Evolutionary conservation across 2,888 invertebrate genomes (phyloP), one percentile per base, ranked within the genome.

Genomic region (Drosophila rubida): DNA sequence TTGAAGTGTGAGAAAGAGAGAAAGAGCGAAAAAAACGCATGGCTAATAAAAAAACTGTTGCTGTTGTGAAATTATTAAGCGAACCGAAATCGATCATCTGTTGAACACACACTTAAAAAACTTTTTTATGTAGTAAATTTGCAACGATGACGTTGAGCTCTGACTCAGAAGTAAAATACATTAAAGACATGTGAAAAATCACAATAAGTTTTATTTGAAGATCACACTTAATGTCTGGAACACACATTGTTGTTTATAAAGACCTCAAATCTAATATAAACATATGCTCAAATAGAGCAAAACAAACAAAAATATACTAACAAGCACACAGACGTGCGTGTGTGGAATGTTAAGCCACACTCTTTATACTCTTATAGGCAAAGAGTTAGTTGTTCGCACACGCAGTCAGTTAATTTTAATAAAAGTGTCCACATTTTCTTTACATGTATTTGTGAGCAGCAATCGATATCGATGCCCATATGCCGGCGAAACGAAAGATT

Each of bases 371-470:
- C 13, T 1, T 25, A 25, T 37, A 57, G 7, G 4, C 8, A 9
- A 59, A 74, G 64, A 74, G 59, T 41, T 19, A 27, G 57, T 51
- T 27, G 14, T 0, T 32, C 41, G 16, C n/a, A 13, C 13, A 35
- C 4, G 58, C 11, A 14, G 44, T 32, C 32, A 30, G 48, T 35
- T 22, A 30, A 50, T 71, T 64, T 55, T 59, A 72, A 72, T 60
- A 9, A 58, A 55, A 70, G 46, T 57, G 72, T 72, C 39, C 62
- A 45, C 59, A 59, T 57, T 75, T 22, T 75, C 66, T 70, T 75
- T 75, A 51, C 61, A 51, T 70, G 58, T 61, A 35, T 53, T 53
- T 46, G 27, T 54, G 44, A 60, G 16, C 41, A 50, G 69, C 1
- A 37, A 9, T 35, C 23, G 35, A 25, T 44, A n/a, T n/a, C n/a